Base-by-base conservation (phyloP, 2,888 invertebrate genomes). In the Trachelus iudaicus region DNA sequence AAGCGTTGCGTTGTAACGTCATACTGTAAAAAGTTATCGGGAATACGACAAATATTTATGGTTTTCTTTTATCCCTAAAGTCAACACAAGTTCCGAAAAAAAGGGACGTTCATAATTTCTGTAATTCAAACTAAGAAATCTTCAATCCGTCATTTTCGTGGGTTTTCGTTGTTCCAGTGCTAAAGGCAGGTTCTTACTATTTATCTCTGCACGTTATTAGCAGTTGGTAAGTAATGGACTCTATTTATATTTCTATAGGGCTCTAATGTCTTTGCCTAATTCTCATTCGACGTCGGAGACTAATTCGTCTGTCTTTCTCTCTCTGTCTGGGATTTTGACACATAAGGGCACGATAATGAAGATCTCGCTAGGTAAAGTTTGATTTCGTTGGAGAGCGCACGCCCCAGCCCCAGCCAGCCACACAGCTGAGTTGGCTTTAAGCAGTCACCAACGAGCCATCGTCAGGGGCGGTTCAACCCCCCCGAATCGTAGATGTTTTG, bases 391-490 rank as follows among this genome's bases (percentile, higher is more conserved):
- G 77, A 85, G 83, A 83, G 85, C 85, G 85, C 85, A 85, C 81
- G 85, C 86, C 80, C 85, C 84, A 82, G 79, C 80, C 85, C 75
- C 82, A 83, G 83, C 75, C 82, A 83, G 83, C 82, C 82, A 79
- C 82, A 83, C 85, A 84, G 82, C 85, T 84, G 83, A 84, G 85
- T 82, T 83, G 81, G 79, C 83, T 81, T 79, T 75, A 78, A 85
- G 83, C 86, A 88, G 88, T 87, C 82, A 82, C 84, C 85, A 85
- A 84, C 84, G 84, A 87, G 83, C 84, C 84, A 81, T 83, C 87
- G 84, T 82, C 81, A 83, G 82, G 83, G 81, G 79, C 69, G 76
- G 81, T 75, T 71, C 31, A 73, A 35, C 35, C 35, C 35, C 73
- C 76, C 68, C 9, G 31, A 13, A 23, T 4, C 40, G 15, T 56